Conservation (phyloP, 2,113 vertebrate genomes). For the Leiothrix lutea region DNA sequence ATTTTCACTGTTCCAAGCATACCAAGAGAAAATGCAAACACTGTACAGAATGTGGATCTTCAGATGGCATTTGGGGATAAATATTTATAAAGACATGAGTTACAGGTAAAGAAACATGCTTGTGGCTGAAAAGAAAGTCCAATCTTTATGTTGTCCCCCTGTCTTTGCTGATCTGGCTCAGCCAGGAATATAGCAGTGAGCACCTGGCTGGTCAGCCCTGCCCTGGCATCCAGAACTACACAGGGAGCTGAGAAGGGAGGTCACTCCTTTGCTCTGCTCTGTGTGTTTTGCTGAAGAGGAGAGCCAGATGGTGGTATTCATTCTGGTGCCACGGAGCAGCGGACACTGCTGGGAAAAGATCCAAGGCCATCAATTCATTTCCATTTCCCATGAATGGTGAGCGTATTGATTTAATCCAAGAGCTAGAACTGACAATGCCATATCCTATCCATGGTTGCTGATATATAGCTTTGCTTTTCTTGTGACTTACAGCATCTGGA, state of each 20-base stretch:
- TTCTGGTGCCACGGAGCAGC: not conserved
- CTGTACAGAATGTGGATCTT: not conserved
- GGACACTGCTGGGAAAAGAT: not conserved
- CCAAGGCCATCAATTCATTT: slow-evolving; percentile 3
- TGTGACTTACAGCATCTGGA: not conserved
- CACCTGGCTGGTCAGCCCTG: not conserved
- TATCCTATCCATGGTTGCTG: not conserved
- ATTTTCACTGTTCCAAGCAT: not conserved
- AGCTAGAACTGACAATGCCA: not conserved
- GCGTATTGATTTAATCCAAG: not conserved
- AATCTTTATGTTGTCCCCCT: not conserved
- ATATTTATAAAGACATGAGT: not conserved
- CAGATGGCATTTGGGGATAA: not conserved
- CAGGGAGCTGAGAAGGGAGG: not conserved
- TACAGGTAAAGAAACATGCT: not conserved
- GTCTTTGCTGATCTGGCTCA: not conserved
- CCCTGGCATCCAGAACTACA: not conserved
- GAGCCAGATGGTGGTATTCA: not conserved
- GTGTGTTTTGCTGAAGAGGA: not conserved
- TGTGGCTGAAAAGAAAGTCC: not conserved
- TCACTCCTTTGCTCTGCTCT: not conserved
- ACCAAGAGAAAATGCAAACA: not conserved
- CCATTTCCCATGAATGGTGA: not conserved
- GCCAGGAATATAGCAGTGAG: not conserved
- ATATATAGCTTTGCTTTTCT: not conserved